A percentile compares a stretch with the other conserved stretches of the same genome.
Evolutionary conservation across 1,140 invertebrate species (phyloP).

Genomic region (Diplogasteroides magnus): DNA sequence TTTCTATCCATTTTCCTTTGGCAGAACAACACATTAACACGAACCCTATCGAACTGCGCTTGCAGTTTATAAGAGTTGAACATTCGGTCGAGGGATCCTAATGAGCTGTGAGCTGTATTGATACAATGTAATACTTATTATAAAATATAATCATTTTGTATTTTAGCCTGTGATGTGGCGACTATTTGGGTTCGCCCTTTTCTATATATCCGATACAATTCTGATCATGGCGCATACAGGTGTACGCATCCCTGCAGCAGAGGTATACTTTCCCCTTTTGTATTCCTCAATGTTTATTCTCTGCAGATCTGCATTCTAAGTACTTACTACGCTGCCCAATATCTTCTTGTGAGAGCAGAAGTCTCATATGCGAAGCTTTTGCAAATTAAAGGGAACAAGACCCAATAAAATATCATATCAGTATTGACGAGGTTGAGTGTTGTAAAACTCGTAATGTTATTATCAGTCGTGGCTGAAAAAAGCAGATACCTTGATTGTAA

Average conservation of each 20-base stretch:
- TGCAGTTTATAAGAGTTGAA: no score
- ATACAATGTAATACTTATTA: no score
- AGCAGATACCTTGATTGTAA: no score
- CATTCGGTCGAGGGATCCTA: no score
- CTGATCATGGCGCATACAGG: slow-evolving; percentile 9
- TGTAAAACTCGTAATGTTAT: no score
- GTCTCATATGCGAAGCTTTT: background rate
- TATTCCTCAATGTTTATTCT: background rate
- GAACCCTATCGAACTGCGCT: no score
- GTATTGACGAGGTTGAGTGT: no score
- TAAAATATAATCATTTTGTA: background rate
- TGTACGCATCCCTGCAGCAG: slow-evolving; percentile 1
- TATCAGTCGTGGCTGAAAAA: no score
- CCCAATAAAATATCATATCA: no score
- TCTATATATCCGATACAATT: slow-evolving; percentile 7
- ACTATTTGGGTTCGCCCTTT: slow-evolving; percentile 7
- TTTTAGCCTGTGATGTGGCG: slow-evolving; percentile 4
- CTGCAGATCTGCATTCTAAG: background rate
- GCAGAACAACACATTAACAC: no score
- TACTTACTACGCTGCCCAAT: slow-evolving; percentile 13
- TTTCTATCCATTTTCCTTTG: no score
- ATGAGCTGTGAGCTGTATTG: no score
- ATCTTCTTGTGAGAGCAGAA: slow-evolving; percentile 3
- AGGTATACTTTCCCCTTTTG: background rate
- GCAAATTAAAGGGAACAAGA: background rate